Conservation (phyloP, 2,113 vertebrate species). For the Papio anubis region DNA sequence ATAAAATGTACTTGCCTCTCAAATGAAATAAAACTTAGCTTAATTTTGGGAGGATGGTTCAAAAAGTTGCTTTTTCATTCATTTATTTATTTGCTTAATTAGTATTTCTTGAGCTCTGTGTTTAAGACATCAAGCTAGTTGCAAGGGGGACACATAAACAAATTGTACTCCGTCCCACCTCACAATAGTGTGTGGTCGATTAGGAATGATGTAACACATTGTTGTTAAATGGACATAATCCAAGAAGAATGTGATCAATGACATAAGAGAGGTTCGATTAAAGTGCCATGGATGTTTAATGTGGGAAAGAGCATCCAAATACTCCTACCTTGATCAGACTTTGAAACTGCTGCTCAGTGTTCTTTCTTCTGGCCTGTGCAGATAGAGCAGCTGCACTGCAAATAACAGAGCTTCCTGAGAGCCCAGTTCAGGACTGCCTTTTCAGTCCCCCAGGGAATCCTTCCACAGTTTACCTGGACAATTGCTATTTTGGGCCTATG, state of each 20-base stretch:
- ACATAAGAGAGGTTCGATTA: accelerated
- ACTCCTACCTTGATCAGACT: background rate
- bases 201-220: background rate
- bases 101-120: background rate
- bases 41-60: background rate
- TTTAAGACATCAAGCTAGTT: background rate
- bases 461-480: background rate
- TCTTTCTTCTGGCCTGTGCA: background rate
- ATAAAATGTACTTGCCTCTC: background rate
- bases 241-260: background rate
- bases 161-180: background rate
- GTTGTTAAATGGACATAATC: background rate
- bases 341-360: background rate
- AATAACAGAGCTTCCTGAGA: background rate
- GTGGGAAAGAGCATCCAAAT: background rate
- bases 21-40: background rate
- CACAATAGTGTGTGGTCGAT: background rate
- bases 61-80: background rate
- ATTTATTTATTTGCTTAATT: background rate
- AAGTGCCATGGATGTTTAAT: background rate
- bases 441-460: background rate
- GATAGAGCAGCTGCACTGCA: background rate
- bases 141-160: background rate
- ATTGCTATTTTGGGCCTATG: background rate
- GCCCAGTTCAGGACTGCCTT: background rate